Evolutionary conservation across 2,113 vertebrate genomes (phyloP).

Genomic region (Podarcis raffonei): DNA sequence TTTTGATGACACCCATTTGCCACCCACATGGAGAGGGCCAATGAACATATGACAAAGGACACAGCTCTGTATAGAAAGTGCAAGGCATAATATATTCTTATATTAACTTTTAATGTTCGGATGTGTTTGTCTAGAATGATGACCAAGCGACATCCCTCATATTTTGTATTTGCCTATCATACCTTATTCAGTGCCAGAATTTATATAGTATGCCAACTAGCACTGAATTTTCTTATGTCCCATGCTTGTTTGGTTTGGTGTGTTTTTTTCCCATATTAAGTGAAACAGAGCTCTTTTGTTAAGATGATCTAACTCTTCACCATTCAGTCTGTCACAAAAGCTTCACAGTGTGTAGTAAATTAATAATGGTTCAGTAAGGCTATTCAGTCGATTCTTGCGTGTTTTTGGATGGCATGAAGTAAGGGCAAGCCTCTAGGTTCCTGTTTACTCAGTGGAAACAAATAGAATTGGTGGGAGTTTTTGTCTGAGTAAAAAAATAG

Average conservation of each 20-base stretch:
- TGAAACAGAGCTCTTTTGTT: not conserved
- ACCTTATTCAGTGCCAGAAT: too few species aligned
- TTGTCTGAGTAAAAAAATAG: conserved; percentile 1
- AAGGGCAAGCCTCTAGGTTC: not conserved
- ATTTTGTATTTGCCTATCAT: too few species aligned
- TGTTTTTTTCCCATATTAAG: not conserved
- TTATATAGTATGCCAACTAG: not conserved
- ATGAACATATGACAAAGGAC: too few species aligned
- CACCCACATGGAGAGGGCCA: too few species aligned
- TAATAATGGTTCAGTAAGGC: not conserved
- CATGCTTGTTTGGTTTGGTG: not conserved
- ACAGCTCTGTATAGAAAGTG: too few species aligned
- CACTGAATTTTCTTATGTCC: not conserved
- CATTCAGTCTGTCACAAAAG: not conserved
- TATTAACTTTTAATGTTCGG: too few species aligned
- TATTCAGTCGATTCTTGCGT: conserved; percentile 2
- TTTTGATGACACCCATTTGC: too few species aligned
- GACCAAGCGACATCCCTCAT: too few species aligned
- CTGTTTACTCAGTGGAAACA: not conserved
- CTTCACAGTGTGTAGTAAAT: not conserved
- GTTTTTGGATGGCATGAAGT: not conserved
- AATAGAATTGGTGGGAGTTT: not conserved
- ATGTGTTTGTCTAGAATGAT: too few species aligned
- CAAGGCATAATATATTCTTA: too few species aligned
- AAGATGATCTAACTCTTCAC: not conserved